Conservation (phyloP, 2,113 vertebrate genomes). For the Rousettus leschenaultii region DNA sequence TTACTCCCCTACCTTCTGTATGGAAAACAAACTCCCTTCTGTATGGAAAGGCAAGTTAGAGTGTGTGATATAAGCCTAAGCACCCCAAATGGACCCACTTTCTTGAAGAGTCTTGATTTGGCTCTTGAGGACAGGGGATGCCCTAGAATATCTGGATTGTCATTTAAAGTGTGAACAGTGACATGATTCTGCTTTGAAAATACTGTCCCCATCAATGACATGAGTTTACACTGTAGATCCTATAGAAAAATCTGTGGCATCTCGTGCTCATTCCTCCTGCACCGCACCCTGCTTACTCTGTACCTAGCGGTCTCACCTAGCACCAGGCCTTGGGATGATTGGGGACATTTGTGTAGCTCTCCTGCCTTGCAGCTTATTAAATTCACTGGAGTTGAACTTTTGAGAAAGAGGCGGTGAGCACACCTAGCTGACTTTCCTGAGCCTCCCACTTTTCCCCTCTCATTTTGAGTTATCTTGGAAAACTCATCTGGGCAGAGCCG, state of each 20-base stretch:
- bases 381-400: neutral
- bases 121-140: neutral
- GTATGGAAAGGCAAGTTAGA: neutral
- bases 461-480: neutral
- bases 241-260: neutral
- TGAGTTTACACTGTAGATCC: neutral
- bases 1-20: neutral
- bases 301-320: neutral
- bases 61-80: neutral
- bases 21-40: neutral
- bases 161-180: neutral
- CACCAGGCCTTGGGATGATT: neutral
- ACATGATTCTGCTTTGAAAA: conserved; percentile 25
- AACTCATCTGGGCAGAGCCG: neutral
- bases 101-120: neutral
- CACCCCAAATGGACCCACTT: neutral
- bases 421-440: neutral
- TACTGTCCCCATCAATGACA: neutral
- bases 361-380: neutral
- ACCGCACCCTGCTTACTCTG: neutral
- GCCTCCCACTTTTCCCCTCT: neutral
- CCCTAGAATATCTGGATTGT: neutral
- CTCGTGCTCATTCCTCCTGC: neutral
- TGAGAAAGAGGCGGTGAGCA: neutral
- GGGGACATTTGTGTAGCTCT: neutral